Evolutionary conservation across 2,113 vertebrate species (phyloP), one percentile per base, ranked within the genome.

Genomic region (Miniopterus natalensis): DNA sequence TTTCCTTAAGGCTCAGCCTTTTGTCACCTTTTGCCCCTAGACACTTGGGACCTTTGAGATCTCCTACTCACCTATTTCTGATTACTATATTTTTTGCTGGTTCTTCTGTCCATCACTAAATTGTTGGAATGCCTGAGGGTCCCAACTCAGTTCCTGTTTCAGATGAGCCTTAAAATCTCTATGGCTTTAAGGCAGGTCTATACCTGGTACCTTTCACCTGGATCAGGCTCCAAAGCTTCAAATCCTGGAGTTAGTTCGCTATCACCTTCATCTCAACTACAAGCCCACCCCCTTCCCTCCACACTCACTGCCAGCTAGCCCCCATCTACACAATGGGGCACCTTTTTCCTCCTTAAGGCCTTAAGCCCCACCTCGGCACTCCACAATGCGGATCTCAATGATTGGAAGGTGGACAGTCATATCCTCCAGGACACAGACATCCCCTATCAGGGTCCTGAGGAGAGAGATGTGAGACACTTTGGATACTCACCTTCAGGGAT

Each of bases 391-490:
- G 96, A 99, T 98, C 98, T 99, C 99, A 0, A 99, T 99, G 92
- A 99, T 95, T 40, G 99, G 99, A 57, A 99, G 96, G 97, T 99
- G 99, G 81, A 98, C 97, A 1, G 98, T 99, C 99, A 99, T 99
- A 95, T 99, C 99, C 93, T 99, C 99, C 96, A 99, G 98, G 81
- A 99, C 99, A 84, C 99, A 99, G 17, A 99, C 99, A 89, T 99
- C 99, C 81, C 99, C 99, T 31, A 99, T 99, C 95, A 99, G 98
- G 96, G 99, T 99, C 95, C 99, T 99, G 92, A 97, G 87, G 49
- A 97, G 47, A 96, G 12, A 85, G 14, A 68, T 27, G 86, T 47
- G 65, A 94, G 51, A 71, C n/a, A 92, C 79, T 78, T 77, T 49
- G 84, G 75, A 31, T n/a, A 79, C 2, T 25, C 70, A 75, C 45